Base-by-base conservation (phyloP, 2,797 vertebrate species). In the Cynopterus sphinx region DNA sequence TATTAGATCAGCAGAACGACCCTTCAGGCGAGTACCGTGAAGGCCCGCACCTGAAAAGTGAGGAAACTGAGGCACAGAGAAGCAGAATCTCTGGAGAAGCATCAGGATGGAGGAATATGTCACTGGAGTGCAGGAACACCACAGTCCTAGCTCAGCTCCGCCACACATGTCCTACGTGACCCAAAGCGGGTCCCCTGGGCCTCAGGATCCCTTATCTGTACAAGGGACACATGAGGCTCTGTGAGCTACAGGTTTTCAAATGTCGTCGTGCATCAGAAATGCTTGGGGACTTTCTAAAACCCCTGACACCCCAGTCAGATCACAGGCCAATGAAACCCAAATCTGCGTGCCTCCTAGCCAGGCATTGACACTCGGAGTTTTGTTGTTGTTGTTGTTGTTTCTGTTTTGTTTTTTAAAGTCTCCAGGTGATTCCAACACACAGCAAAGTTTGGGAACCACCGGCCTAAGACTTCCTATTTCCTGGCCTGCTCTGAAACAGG, bases 331-430 rank as follows among this genome's bases (percentile, higher is more conserved):
- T 68, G 24, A 53, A 24, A 39, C 84, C 46, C 19, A 39, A n/a
- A 57, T 41, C 13, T 12, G 6, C 59, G 4, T 12, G 53, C 46
- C 33, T 33, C 33, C 49, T 21, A 31, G 17, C 11, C 39, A 53
- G 51, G 7, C 19, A 31, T 0, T 3, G 5, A 33, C 0, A 0
- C 0, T 3, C n/a, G 19, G 6, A 5, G 26, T n/a, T 16, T 33
- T 49, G 33, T 59, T 28, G 17, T 28, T 49, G 33, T 59, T 28
- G 17, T 28, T 71, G n/a, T 33, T 49, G 15, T 49, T 15, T 49
- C 49, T 3, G 31, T 55, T 71, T 59, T 65, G 55, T n/a, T 39
- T 21, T n/a, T 43, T 22, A 3, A 46, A 22, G 26, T 46, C 28
- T 57, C 81, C 43, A 55, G 31, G 82, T 28, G 59, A 75, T 49